These are phyloP conservation scores for Drosophila ficusphila DNA, from an alignment of 1,140 invertebrate genomes.

Conservation along the genomic window DNA sequence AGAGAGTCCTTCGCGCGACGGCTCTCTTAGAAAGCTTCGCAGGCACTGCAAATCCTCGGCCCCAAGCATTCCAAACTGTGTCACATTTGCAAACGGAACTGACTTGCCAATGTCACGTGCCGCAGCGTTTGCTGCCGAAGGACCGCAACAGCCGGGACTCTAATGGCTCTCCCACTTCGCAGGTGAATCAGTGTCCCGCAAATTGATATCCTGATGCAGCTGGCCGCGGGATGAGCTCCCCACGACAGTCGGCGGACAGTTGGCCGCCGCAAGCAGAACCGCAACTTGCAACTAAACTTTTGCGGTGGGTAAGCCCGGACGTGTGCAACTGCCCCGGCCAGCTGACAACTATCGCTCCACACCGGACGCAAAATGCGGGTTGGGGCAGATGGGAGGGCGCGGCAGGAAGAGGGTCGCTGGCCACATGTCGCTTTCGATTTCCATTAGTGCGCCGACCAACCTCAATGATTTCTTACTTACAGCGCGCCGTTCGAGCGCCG, in stretches of 20 bases:
- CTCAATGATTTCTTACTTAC: constrained; percentile 82
- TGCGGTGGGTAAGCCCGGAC: constrained; percentile 59
- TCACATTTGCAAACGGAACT: constrained; percentile 69
- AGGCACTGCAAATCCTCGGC: neutral
- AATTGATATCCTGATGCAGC: constrained; percentile 59
- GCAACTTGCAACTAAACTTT: constrained; percentile 68
- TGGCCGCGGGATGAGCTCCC: constrained; percentile 16
- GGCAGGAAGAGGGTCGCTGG: constrained; percentile 30
- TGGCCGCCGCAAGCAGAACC: constrained; percentile 11
- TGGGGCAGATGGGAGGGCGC: neutral
- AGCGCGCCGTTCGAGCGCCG: constrained; percentile 59
- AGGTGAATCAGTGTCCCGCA: constrained; percentile 47
- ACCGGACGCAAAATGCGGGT: constrained; percentile 31
- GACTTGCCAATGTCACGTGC: constrained; percentile 65
- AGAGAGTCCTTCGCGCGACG: constrained; percentile 17
- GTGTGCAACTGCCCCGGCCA: constrained; percentile 40
- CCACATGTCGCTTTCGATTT: constrained; percentile 78
- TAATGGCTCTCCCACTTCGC: constrained; percentile 10
- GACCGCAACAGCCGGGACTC: constrained; percentile 1
- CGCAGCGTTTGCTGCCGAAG: neutral
- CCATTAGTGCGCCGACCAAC: constrained; percentile 77
- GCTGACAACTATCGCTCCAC: constrained; percentile 65
- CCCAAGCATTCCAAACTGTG: constrained; percentile 51
- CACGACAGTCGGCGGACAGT: neutral
- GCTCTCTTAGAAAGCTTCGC: constrained; percentile 23